Conservation (phyloP, 1,140 invertebrate genomes). For the Dendrolimus punctatus region DNA sequence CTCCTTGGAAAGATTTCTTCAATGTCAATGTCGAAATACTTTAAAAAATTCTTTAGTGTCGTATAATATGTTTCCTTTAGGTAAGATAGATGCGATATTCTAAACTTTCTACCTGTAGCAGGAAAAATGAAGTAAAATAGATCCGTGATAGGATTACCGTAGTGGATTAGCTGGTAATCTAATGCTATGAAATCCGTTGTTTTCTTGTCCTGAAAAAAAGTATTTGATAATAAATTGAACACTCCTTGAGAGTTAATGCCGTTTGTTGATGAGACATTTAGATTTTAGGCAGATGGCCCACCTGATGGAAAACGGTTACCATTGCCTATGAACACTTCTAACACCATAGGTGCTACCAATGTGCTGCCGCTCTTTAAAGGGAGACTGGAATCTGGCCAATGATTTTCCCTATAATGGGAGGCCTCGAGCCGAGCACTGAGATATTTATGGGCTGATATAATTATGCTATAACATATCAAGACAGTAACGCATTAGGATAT, state of each 20-base stretch:
- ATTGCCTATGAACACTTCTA: no score
- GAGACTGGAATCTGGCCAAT: no score
- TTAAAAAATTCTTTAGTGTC: slow-evolving; percentile 15
- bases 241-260: not conserved
- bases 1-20: slow-evolving; percentile 14
- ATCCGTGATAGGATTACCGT: slow-evolving; percentile 25
- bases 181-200: slow-evolving; percentile 16
- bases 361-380: no score
- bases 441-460: no score
- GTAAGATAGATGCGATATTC: slow-evolving; percentile 14
- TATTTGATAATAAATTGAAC: not conserved
- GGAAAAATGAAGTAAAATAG: slow-evolving; percentile 25
- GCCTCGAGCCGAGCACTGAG: no score
- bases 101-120: slow-evolving; percentile 16
- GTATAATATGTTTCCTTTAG: slow-evolving; percentile 22
- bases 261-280: no score
- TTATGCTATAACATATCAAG: no score
- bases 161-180: slow-evolving; percentile 29
- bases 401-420: no score
- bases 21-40: slow-evolving; percentile 20
- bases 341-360: no score
- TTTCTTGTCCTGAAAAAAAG: slow-evolving; percentile 20
- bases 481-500: no score
- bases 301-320: no score
- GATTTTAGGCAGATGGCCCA: no score